These are phyloP conservation scores for Agraylea sexmaculata DNA, from an alignment of 1,140 invertebrate genomes.

Conservation along the genomic window DNA sequence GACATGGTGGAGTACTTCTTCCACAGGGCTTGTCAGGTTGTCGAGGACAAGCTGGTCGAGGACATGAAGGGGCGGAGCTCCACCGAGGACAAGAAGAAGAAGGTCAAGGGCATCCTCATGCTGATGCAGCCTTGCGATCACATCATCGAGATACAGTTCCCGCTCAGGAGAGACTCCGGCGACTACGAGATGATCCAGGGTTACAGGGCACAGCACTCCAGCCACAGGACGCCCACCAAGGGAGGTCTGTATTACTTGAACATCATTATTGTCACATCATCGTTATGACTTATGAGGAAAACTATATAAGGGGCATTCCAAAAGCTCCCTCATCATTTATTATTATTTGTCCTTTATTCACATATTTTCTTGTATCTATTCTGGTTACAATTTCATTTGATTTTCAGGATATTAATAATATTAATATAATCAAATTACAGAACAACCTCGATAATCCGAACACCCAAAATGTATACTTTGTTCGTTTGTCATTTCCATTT, in stretches of 20 bases:
- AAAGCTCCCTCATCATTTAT: no score
- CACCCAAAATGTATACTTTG: no score
- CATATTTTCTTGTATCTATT: no score
- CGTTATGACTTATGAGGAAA: no score
- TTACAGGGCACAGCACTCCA: constrained; percentile 94
- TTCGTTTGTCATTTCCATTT: no score
- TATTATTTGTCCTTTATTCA: no score
- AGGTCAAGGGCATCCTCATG: constrained; percentile 82
- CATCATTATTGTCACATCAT: no score
- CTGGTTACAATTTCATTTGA: no score
- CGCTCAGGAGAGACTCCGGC: constrained; percentile 87
- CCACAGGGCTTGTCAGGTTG: constrained; percentile 75
- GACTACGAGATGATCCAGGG: constrained; percentile 95
- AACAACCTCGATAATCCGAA: no score
- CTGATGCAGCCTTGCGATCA: constrained; percentile 93
- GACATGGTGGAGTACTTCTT: constrained; percentile 96
- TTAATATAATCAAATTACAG: no score
- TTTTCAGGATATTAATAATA: no score
- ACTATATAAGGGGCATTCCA: no score
- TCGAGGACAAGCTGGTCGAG: constrained; percentile 84
- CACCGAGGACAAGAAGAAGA: constrained; percentile 79
- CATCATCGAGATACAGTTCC: constrained; percentile 89
- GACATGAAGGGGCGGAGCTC: constrained; percentile 67
- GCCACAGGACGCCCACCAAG: constrained; percentile 93
- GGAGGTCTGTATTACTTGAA: constrained; percentile 65